These are phyloP conservation scores for Itoplectis maculator DNA, from an alignment of 2,888 invertebrate species.

Conservation along the genomic window DNA sequence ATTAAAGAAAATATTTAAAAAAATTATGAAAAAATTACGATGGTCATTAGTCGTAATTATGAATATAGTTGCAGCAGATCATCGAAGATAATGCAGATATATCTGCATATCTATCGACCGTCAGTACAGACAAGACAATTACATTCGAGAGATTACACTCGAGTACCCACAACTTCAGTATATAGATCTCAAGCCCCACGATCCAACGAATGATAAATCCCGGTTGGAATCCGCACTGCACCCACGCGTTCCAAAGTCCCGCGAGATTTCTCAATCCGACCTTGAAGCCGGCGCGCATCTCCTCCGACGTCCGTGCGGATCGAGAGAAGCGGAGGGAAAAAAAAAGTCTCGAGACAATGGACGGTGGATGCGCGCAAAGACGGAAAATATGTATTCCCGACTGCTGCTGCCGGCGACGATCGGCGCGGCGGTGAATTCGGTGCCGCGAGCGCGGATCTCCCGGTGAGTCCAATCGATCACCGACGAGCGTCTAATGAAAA, in stretches of 20 bases:
- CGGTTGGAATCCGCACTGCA: slow-evolving; percentile 43
- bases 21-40: no score
- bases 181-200: not conserved
- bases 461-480: slow-evolving; percentile 63
- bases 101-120: no score
- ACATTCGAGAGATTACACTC: no score
- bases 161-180: no score
- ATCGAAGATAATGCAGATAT: no score
- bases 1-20: no score
- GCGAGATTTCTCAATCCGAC: slow-evolving; percentile 57
- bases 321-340: not conserved
- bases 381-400: not conserved
- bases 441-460: not conserved
- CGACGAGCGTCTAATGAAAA: slow-evolving; percentile 62
- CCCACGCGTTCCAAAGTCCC: slow-evolving; percentile 44
- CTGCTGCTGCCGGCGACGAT: not conserved
- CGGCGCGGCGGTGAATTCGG: slow-evolving; percentile 22
- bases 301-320: not conserved
- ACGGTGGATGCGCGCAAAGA: slow-evolving; percentile 21
- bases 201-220: not conserved
- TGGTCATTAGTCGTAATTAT: no score
- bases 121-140: no score
- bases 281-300: slow-evolving; percentile 53
- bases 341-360: slow-evolving; percentile 37
- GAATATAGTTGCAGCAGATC: no score